phyloP scores from a whole-genome alignment of 1,140 invertebrate genomes.

The Macrobrachium rosenbergii region DNA sequence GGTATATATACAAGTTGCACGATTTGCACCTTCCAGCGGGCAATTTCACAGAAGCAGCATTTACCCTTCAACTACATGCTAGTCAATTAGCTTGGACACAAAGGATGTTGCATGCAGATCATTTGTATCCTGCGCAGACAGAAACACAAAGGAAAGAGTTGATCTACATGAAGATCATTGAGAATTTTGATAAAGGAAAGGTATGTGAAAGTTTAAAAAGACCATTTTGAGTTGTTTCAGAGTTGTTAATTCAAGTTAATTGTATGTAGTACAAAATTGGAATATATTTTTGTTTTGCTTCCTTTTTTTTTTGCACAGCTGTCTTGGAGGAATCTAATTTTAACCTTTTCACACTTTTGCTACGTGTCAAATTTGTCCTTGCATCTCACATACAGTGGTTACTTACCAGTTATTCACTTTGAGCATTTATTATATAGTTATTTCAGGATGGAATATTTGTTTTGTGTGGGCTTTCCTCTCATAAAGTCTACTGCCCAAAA shows the following conservation, averaged over 20 bases:
- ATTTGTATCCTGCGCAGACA: constrained; percentile 77
- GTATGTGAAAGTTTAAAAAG: constrained; percentile 71
- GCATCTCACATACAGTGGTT: too few relatives aligned
- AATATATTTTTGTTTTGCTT: too few relatives aligned
- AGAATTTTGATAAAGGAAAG: constrained; percentile 96
- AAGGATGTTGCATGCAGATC: constrained; percentile 75
- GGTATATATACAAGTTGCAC: constrained; percentile 97
- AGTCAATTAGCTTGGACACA: constrained; percentile 90
- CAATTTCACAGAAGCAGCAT: constrained; percentile 96
- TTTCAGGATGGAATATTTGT: too few relatives aligned
- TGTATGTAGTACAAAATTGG: too few relatives aligned
- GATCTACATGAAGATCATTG: constrained; percentile 91
- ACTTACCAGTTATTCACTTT: too few relatives aligned
- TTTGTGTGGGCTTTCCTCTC: too few relatives aligned
- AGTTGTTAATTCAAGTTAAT: too few relatives aligned
- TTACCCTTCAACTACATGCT: constrained; percentile 93
- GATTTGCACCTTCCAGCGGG: constrained; percentile 93
- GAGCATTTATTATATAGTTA: too few relatives aligned
- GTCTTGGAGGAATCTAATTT: neutral
- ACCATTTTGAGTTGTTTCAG: neutral
- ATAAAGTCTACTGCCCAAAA: too few relatives aligned
- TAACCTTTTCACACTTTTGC: neutral
- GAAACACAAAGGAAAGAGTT: constrained; percentile 95
- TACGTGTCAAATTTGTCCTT: too few relatives aligned
- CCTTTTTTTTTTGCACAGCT: too few relatives aligned